These are phyloP conservation scores for Bombylius discolor DNA, from an alignment of 2,888 invertebrate genomes.

Conservation along the genomic window DNA sequence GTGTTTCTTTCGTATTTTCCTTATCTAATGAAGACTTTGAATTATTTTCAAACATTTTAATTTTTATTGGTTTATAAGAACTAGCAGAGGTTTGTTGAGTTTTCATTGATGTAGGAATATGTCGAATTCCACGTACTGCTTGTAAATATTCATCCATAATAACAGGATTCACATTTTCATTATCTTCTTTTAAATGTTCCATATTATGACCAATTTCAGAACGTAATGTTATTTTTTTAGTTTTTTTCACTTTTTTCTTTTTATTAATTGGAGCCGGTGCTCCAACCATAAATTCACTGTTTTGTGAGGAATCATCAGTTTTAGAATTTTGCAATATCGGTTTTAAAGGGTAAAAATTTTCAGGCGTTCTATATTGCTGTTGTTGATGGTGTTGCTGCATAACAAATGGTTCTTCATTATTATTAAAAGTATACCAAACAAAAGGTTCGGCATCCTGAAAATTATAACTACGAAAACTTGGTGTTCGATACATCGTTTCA, in stretches of 20 bases:
- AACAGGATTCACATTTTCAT: conserved; percentile 1
- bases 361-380: not conserved
- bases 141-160: conserved; percentile 4
- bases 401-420: not conserved
- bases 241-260: not conserved
- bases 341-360: not conserved
- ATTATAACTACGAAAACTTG: not conserved
- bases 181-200: conserved; percentile 1
- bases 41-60: not conserved
- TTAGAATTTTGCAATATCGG: not conserved
- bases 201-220: not conserved
- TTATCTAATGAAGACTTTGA: not conserved
- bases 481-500: not conserved
- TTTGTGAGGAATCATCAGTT: not conserved
- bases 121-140: not conserved
- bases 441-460: not conserved
- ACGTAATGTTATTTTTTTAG: not conserved
- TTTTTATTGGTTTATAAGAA: not conserved
- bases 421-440: not conserved
- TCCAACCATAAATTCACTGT: not conserved
- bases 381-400: not conserved
- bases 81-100: too few species aligned
- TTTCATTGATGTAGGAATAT: not conserved
- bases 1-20: not conserved
- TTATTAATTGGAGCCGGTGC: not conserved